Evolutionary conservation across 2,888 invertebrate species (phyloP), one percentile per base, ranked within the genome.

Genomic region (Eristalis pertinax): DNA sequence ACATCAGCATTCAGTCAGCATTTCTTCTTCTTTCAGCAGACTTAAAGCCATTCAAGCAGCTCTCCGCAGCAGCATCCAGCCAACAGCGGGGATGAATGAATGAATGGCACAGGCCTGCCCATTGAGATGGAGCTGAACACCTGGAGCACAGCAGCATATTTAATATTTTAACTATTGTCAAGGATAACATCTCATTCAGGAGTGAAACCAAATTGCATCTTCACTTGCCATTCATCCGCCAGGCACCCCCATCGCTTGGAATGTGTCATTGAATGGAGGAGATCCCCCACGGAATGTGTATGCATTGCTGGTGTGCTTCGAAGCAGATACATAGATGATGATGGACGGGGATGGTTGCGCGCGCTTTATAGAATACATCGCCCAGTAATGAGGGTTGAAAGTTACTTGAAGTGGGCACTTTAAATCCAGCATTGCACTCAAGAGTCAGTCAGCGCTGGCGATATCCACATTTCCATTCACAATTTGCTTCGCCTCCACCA

Each of bases 361-460:
- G 29, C 63, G 69, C 78, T 70, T 78, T 78, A 65, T 67, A 63
- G 82, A 82, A 78, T 86, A 86, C 82, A 86, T 86, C 74, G 74
- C 78, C 82, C 74, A 86, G 85, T 86, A 86, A 86, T 86, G 85
- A 86, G 85, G 77, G 85, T 86, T 86, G 85, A 86, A 86, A 86
- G 85, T 86, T 86, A 86, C 85, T 86, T 86, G 85, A 82, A 86
- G 85, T 86, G 82, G 82, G 74, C 78, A 86, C 85, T 86, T 82
- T 86, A 82, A 78, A 86, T 82, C 74, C 85, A 82, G 70, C 85
- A 86, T 82, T 78, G 78, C 85, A 78, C 78, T 82, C 78, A 38
- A 82, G 74, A 78, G 82, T 56, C 73, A 58, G 65, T 58, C 41
- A 50, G 62, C 35, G 68, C 38, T 41, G 50, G 50, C 64, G 35